These are phyloP conservation scores for Magallana nippona DNA, from an alignment of 2,888 invertebrate genomes.

Conservation along the genomic window DNA sequence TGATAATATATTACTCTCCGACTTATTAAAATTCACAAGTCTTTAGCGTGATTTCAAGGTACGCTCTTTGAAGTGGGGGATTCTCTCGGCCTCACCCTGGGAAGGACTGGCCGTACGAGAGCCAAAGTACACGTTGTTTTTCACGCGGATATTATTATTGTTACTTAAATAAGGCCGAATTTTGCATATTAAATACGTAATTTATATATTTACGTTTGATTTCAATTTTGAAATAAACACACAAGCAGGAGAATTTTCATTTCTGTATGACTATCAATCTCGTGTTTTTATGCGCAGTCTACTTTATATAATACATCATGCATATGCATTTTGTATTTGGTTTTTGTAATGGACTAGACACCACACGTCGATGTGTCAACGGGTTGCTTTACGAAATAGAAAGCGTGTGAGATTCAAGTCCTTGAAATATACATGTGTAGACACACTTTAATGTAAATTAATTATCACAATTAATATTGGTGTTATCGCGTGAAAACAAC, in stretches of 20 bases:
- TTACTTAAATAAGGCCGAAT: not conserved
- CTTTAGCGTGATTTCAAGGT: not conserved
- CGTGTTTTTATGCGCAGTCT: not conserved
- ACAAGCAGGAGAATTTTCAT: not conserved
- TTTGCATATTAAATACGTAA: not conserved
- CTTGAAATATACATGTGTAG: not conserved
- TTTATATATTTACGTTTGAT: not conserved
- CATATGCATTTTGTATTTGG: not conserved
- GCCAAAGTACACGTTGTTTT: not conserved
- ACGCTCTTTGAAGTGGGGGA: not conserved
- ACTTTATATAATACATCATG: not conserved
- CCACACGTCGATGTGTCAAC: not conserved
- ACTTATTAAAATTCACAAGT: slow-evolving; percentile 1
- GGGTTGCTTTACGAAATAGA: not conserved
- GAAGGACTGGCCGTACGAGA: not conserved
- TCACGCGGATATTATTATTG: not conserved
- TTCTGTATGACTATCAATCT: too few species aligned
- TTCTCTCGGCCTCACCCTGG: not conserved
- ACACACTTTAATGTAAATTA: not conserved
- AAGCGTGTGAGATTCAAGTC: not conserved
- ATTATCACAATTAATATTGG: too few species aligned
- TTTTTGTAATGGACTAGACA: slow-evolving; percentile 2
- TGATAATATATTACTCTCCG: not conserved
- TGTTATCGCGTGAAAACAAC: too few species aligned
- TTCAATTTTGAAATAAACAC: not conserved